Conservation (phyloP, 2,797 vertebrate species). For the Tarsius wallacei region DNA sequence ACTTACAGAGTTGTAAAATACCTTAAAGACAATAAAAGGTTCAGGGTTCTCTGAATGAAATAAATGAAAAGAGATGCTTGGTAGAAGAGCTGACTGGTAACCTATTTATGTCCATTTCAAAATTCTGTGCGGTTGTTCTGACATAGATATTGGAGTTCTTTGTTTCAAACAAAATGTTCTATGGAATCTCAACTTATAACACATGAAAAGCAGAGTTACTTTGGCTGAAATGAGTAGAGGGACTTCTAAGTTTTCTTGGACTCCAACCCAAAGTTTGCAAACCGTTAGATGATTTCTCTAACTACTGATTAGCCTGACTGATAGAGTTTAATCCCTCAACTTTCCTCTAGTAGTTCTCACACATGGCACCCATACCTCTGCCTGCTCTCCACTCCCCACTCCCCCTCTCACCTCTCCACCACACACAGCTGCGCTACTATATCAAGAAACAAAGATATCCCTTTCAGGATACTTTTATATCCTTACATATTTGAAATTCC, state of each 20-base stretch:
- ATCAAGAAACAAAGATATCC: not conserved
- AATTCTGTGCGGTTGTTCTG: conserved; percentile 23
- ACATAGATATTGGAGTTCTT: conserved; percentile 2
- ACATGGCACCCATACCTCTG: not conserved
- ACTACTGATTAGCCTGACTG: not conserved
- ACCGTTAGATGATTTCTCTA: not conserved
- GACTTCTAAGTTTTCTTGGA: not conserved
- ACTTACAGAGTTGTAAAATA: not conserved
- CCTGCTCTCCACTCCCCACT: too few species aligned
- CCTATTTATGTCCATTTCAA: conserved; percentile 40
- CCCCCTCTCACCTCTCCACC: too few species aligned
- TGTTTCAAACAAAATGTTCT: conserved; percentile 40
- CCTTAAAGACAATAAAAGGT: not conserved
- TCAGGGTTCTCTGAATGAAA: not conserved
- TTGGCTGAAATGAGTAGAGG: not conserved
- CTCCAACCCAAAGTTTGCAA: conserved; percentile 26
- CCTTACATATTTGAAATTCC: conserved; percentile 43
- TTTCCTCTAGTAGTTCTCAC: not conserved
- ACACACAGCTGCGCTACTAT: not conserved
- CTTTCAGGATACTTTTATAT: not conserved
- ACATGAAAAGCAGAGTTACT: not conserved
- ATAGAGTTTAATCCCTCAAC: not conserved
- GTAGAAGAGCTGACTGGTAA: not conserved
- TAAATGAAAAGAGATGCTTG: not conserved
- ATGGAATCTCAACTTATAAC: not conserved